Base-by-base conservation (phyloP, 2,888 invertebrate species). In the Meiosimyza decipiens region DNA sequence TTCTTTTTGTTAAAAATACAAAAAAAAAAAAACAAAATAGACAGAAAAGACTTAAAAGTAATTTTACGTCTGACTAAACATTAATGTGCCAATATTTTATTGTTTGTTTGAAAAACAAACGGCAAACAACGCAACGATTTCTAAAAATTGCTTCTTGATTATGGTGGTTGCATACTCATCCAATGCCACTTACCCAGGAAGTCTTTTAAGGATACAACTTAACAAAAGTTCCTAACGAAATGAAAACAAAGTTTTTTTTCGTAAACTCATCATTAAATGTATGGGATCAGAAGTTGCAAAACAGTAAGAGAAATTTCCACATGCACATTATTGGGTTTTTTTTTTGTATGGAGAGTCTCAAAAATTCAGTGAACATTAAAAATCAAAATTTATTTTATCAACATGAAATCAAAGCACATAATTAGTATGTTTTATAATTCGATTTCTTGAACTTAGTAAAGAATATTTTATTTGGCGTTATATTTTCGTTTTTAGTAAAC, bases 41-140 rank as follows among this genome's bases (percentile, higher is more conserved):
- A 70, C 71, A 74, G 77, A 82, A 83, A 82, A 83, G 84, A 85
- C 86, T 85, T 82, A 83, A 85, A 86, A 86, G 86, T 86, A 86
- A 86, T 86, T 86, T 86, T 86, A 85, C 86, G 86, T 85, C 85
- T 86, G 86, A 86, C 86, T 86, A 86, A 86, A 85, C 86, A 86
- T 85, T 86, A 86, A 86, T 86, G 86, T 85, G 84, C 86, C 86
- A 85, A 86, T 86, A 86, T 86, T 85, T 85, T 85, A 85, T 85
- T 85, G 86, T 85, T 86, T 85, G 84, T 83, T 83, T 83, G 81
- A 72, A 79, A 77, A 79, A 76, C 77, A 78, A 79, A 78, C 75
- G 76, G 67, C 76, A 78, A 79, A 77, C 75, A 77, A 76, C 72
- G 33, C 75, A 74, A 68, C 65, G 70, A 64, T 74, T 76, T 74